Conservation (phyloP, 2,888 invertebrate genomes). For the Matsumyia berberina region DNA sequence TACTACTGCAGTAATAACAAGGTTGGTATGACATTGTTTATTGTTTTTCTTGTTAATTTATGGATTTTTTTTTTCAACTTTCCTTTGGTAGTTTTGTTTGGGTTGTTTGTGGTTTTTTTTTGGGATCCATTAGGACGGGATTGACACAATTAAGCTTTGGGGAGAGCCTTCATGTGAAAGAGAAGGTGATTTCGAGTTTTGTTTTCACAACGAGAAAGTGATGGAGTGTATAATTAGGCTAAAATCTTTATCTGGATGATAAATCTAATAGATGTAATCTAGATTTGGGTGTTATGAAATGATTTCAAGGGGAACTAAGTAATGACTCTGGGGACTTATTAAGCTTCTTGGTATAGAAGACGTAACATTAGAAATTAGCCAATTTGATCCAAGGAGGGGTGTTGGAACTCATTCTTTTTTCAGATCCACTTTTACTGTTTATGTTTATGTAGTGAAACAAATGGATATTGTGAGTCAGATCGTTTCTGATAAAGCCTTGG, state of each 20-base stretch:
- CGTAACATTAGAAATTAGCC: too few species aligned
- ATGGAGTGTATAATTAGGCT: background rate
- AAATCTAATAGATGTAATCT: conserved; percentile 10
- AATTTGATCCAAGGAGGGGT: too few species aligned
- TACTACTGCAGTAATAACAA: conserved; percentile 74
- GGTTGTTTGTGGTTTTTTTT: conserved; percentile 2
- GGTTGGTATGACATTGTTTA: conserved; percentile 55
- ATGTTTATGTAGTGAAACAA: too few species aligned
- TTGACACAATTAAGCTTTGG: conserved; percentile 17
- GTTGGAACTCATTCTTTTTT: too few species aligned
- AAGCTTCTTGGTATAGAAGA: too few species aligned
- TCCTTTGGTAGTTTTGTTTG: conserved; percentile 2
- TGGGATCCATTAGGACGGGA: too few species aligned
- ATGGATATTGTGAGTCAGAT: too few species aligned
- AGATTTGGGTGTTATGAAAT: conserved; percentile 2
- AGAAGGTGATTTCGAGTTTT: conserved; percentile 55
- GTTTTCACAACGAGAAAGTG: background rate
- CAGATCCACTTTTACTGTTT: too few species aligned
- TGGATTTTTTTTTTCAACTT: background rate
- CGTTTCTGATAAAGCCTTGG: too few species aligned
- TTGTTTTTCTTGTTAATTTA: conserved; percentile 9
- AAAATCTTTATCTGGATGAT: conserved; percentile 23
- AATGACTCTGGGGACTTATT: too few species aligned
- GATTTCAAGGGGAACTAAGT: too few species aligned
- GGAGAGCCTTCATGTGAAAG: conserved; percentile 32